Base-by-base conservation (phyloP, 2,888 invertebrate genomes). In the Phalangium opilio region DNA sequence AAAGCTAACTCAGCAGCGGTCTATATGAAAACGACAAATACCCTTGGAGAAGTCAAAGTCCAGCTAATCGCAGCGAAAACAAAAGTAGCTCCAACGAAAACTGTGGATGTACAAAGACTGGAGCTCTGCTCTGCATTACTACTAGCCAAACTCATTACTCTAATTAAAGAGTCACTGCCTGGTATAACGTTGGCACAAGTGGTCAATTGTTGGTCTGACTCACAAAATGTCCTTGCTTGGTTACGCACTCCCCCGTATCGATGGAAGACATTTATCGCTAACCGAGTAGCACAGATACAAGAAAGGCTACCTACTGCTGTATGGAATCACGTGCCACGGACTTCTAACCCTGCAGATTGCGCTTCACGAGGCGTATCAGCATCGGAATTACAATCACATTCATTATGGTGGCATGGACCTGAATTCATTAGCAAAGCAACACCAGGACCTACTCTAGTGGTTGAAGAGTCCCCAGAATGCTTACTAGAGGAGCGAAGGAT, bases 281-380 rank as follows among this genome's bases (percentile, higher is more conserved):
- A 59, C 42, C 49, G 59, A 3, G 47, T 60, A 10, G 44, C 52
- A 7, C 51, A 58, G 17, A 59, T 60, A 12, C 45, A 51, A 14
- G 47, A 43, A 3, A 7, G 4, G 8, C 4, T 8, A 27, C 4
- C 8, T 4, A 27, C 4, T 8, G 27, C 27, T 27, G 5, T 7
- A 27, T 27, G 27, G 27, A 4, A 27, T 27, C 51, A 60, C 41
- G 56, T 58, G n/a, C 19, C 36, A 2, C 44, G 56, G 0, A 32
- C 52, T 12, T 47, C 52, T 1, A 62, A 62, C 47, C 60, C 61
- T 3, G 61, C 61, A 7, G 61, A 62, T 48, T 46, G 54, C 8
- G 53, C 56, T 2, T 57, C 57, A 7, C 34, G 60, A 21, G 61
- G 61, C 7, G 3, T 55, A 12, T n/a, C 49, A 10, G 47, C 52